Evolutionary conservation across 1,140 invertebrate species (phyloP), one percentile per base, ranked within the genome.

Genomic region (Cepaea nemoralis): DNA sequence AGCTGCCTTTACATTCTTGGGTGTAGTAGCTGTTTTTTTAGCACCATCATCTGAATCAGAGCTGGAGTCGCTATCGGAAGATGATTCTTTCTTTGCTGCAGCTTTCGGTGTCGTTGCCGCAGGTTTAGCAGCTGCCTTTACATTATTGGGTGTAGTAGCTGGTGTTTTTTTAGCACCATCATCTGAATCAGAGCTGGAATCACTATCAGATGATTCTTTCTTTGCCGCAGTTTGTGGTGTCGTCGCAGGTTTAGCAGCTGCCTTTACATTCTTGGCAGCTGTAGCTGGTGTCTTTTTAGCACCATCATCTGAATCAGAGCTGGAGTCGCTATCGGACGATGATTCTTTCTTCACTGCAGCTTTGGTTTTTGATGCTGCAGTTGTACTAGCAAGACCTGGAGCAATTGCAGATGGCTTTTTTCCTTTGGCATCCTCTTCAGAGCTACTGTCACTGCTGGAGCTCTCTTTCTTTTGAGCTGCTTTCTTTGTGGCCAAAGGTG

Each of bases 361-460:
- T 80, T 35, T 75, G 45, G 8, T n/a, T n/a, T n/a, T n/a, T n/a
- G n/a, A n/a, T n/a, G n/a, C n/a, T n/a, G n/a, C n/a, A n/a, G n/a
- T n/a, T n/a, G n/a, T n/a, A n/a, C n/a, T n/a, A n/a, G n/a, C n/a
- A n/a, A n/a, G n/a, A n/a, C n/a, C n/a, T n/a, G n/a, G n/a, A n/a
- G n/a, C n/a, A n/a, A n/a, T 55, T 5, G 50, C 22, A 55, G 50
- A 45, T 45, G 69, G 69, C 59, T 66, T 66, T 27, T n/a, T 33
- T 66, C 6, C 8, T 33, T 45, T 45, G 19, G 24, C 59, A 10
- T 83, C 82, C 76, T 83, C 76, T 33, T 84, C 84, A 42, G 83
- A 84, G 33, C 80, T 83, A 19, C 81, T 83, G n/a, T 84, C 83
- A 80, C 82, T 83, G 40, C 83, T 84, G 1, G 83, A 85, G 48